Conservation (phyloP, 2,888 invertebrate species). For the Habrosyne pyritoides region DNA sequence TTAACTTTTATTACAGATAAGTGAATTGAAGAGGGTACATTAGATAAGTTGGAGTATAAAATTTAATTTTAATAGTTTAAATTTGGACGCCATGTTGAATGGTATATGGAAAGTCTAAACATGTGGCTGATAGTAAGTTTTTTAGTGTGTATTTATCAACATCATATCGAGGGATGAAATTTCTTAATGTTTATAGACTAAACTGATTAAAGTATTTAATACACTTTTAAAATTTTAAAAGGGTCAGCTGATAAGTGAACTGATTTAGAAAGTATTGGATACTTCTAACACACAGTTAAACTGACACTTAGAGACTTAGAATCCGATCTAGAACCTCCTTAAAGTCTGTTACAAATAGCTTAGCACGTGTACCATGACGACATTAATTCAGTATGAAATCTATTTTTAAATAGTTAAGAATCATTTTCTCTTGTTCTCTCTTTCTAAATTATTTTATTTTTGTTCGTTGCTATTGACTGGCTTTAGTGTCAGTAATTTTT, state of each 20-base stretch:
- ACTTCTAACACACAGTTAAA: too few species aligned
- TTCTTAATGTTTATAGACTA: background rate
- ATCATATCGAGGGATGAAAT: background rate
- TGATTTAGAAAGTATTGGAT: too few species aligned
- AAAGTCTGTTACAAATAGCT: too few species aligned
- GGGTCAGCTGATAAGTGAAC: background rate
- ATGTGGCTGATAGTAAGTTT: background rate
- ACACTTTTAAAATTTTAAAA: background rate
- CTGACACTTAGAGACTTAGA: too few species aligned
- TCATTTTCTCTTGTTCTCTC: too few species aligned
- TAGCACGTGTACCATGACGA: too few species aligned
- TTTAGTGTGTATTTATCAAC: background rate
- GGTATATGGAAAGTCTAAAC: background rate
- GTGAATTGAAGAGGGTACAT: conserved; percentile 30
- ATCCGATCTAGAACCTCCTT: too few species aligned
- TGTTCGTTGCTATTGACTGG: too few species aligned
- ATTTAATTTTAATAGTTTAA: conserved; percentile 33
- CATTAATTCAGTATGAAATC: too few species aligned
- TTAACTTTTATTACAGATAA: conserved; percentile 46
- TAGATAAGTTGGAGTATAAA: conserved; percentile 30
- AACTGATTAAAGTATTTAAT: background rate
- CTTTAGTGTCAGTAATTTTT: too few species aligned
- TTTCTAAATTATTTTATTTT: too few species aligned
- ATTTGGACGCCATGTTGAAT: conserved; percentile 1
- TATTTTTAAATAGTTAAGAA: too few species aligned